These are phyloP conservation scores for Tipula unca DNA, from an alignment of 2,888 invertebrate genomes.

Conservation along the genomic window DNA sequence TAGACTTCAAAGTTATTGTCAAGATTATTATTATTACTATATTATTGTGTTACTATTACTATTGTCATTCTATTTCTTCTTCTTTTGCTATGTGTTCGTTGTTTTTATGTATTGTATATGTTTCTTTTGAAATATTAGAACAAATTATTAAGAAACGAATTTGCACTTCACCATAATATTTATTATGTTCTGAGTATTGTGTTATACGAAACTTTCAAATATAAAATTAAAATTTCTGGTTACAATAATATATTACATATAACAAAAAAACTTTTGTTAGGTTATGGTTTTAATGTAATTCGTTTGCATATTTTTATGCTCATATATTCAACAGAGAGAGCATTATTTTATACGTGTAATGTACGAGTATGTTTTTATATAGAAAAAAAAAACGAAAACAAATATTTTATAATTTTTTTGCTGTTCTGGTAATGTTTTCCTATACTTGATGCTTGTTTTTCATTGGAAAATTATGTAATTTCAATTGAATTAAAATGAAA, in stretches of 20 bases:
- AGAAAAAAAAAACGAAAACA: not conserved
- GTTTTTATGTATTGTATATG: not conserved
- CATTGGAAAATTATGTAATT: not conserved
- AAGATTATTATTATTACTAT: slow-evolving; percentile 1
- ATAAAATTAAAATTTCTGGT: not conserved
- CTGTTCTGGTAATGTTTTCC: not conserved
- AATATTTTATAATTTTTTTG: not conserved
- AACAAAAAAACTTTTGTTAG: not conserved
- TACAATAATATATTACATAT: not conserved
- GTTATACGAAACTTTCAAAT: not conserved
- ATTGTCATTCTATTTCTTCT: not conserved
- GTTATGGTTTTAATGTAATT: not conserved
- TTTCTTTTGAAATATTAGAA: not conserved
- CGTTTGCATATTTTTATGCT: not conserved
- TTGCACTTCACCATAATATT: not conserved
- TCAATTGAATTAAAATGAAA: not conserved
- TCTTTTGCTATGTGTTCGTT: not conserved
- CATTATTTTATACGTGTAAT: too few species aligned
- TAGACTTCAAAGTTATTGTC: not conserved
- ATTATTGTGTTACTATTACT: not conserved
- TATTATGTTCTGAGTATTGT: slow-evolving; percentile 4
- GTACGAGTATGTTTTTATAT: too few species aligned
- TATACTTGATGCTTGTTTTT: not conserved
- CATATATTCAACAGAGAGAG: not conserved
- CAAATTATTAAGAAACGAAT: not conserved